A percentile compares a stretch with the other conserved stretches of the same genome.
phyloP scores from a whole-genome alignment of 2,888 invertebrate genomes.

The Campaea margaritaria region DNA sequence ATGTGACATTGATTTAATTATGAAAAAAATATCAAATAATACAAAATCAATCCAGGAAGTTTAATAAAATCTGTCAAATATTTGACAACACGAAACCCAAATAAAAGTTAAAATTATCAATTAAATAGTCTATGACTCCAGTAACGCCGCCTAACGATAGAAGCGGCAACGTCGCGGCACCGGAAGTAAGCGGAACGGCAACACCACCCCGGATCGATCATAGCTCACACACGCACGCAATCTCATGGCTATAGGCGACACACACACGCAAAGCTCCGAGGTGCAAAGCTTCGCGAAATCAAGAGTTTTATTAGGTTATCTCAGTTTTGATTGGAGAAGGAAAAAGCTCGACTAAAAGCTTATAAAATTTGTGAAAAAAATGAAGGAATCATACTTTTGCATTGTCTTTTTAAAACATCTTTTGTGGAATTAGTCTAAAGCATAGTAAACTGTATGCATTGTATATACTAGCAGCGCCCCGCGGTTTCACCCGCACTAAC shows the following conservation, averaged over 20 bases:
- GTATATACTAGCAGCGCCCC: too few relatives aligned
- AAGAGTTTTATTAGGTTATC: constrained; percentile 26
- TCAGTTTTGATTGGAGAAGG: constrained; percentile 15
- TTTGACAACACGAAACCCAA: constrained; percentile 29
- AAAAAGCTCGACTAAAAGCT: too few relatives aligned
- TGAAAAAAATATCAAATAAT: too few relatives aligned
- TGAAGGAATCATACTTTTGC: too few relatives aligned
- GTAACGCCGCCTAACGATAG: constrained; percentile 59
- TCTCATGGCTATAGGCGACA: constrained; percentile 17
- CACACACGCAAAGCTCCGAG: constrained; percentile 51
- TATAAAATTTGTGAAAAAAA: too few relatives aligned
- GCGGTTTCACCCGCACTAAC: too few relatives aligned
- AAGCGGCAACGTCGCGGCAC: constrained; percentile 74
- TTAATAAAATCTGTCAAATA: too few relatives aligned
- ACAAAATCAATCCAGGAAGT: too few relatives aligned
- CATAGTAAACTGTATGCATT: too few relatives aligned
- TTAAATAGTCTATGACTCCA: constrained; percentile 56
- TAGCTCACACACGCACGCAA: constrained; percentile 56
- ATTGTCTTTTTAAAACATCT: too few relatives aligned
- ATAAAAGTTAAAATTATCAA: constrained; percentile 43
- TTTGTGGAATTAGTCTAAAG: too few relatives aligned
- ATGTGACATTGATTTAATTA: too few relatives aligned
- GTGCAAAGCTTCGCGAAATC: constrained; percentile 32
- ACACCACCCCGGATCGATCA: constrained; percentile 88
- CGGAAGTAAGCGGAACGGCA: constrained; percentile 88